Conservation (phyloP, 1,140 invertebrate genomes). For the Campoletis sonorensis region DNA sequence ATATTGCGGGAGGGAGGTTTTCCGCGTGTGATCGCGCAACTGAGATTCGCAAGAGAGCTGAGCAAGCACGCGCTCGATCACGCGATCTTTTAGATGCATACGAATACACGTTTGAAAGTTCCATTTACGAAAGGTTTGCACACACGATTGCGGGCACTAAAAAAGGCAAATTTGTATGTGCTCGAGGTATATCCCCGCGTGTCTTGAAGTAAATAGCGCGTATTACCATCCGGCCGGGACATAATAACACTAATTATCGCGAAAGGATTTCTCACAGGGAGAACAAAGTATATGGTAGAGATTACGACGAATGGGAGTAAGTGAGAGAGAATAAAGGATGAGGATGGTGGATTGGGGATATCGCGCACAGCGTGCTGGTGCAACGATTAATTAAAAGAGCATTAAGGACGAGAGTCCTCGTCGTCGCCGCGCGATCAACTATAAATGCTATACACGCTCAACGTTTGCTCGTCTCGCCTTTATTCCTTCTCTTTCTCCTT, state of each 20-base stretch:
- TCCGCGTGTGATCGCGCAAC: conserved; percentile 29
- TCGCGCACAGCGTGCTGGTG: conserved; percentile 41
- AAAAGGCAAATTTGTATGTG: background rate
- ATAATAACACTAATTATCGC: conserved; percentile 45
- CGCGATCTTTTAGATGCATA: conserved; percentile 24
- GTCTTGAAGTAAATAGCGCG: conserved; percentile 35
- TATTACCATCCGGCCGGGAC: conserved; percentile 42
- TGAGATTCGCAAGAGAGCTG: conserved; percentile 27
- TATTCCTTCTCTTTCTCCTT: conserved; percentile 2
- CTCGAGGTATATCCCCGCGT: conserved; percentile 4
- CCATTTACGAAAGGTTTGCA: background rate
- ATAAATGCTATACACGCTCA: background rate
- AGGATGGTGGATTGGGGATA: conserved; percentile 45
- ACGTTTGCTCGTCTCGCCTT: background rate
- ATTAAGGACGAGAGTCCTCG: conserved; percentile 61
- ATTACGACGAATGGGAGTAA: background rate
- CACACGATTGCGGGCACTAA: background rate
- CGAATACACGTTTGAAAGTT: background rate
- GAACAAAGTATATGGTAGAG: conserved; percentile 14
- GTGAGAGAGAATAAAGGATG: conserved; percentile 8
- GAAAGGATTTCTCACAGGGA: conserved; percentile 41
- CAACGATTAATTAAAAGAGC: conserved; percentile 74
- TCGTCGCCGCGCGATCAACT: conserved; percentile 3
- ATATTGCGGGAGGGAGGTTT: background rate
- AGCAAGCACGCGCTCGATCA: conserved; percentile 40